Evolutionary conservation across 2,113 vertebrate genomes (phyloP).

Genomic region (Lanius ludovicianus): DNA sequence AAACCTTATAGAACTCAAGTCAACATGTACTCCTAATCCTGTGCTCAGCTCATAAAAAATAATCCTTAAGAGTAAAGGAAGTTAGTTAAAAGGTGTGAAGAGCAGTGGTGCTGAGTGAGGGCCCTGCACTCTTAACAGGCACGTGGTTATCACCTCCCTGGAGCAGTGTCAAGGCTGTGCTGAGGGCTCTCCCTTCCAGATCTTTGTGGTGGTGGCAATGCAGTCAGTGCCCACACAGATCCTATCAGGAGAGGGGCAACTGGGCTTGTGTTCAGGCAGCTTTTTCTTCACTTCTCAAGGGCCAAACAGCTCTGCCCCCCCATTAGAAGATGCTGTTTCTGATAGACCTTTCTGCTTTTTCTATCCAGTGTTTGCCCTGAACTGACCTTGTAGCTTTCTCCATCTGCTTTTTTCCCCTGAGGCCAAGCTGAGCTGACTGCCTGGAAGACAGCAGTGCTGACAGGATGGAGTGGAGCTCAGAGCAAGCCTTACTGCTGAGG

Average conservation of each 20-base stretch:
- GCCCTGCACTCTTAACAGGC: rapidly evolving
- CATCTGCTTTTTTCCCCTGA: not conserved
- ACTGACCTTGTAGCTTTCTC: not conserved
- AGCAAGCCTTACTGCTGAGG: not conserved
- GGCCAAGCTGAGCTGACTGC: not conserved
- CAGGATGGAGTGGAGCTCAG: not conserved
- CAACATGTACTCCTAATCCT: not conserved
- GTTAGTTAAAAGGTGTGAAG: not conserved
- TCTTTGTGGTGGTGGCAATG: no score
- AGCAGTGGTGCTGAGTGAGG: not conserved
- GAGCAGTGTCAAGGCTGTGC: not conserved
- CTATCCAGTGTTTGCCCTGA: not conserved
- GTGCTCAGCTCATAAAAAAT: not conserved
- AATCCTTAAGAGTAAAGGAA: not conserved
- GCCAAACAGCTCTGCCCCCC: not conserved
- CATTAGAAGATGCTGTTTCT: not conserved
- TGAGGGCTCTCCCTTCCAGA: not conserved
- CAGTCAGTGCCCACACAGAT: rapidly evolving
- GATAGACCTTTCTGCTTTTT: not conserved
- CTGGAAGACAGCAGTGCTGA: not conserved
- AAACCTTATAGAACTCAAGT: not conserved
- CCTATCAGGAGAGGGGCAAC: not conserved
- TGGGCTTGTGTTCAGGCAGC: not conserved
- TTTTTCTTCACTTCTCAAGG: not conserved
- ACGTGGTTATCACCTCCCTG: rapidly evolving